Conservation (phyloP, 2,113 vertebrate genomes). For the Taxidea taxus region DNA sequence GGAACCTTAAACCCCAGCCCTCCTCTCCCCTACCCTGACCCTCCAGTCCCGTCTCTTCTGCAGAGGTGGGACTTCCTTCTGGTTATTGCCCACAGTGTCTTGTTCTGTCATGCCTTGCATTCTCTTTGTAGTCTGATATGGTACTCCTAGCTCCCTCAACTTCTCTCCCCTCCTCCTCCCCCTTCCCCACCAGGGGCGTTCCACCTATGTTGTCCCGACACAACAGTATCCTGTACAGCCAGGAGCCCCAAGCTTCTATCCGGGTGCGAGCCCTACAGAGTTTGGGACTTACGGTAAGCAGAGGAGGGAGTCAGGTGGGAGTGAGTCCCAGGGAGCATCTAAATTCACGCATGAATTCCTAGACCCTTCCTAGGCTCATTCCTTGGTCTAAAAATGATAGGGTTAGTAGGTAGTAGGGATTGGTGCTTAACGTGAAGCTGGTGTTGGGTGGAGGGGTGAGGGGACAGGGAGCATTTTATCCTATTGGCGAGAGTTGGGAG, state of each 20-base stretch:
- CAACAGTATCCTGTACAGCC: conserved; percentile 95
- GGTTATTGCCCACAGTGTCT: not conserved
- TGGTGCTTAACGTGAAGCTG: conserved; percentile 23
- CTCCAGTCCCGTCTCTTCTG: not conserved
- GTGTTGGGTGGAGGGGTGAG: not conserved
- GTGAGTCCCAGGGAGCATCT: conserved; percentile 7
- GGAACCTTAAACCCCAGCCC: not conserved
- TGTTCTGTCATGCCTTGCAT: conserved; percentile 1
- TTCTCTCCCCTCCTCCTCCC: not conserved
- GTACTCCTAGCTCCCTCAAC: not conserved
- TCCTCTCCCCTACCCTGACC: not conserved
- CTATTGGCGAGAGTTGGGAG: not conserved
- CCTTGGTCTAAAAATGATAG: conserved; percentile 9
- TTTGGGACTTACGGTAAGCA: conserved; percentile 94
- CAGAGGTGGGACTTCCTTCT: conserved; percentile 37
- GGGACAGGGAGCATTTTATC: not conserved
- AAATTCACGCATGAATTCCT: not conserved
- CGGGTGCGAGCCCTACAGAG: conserved; percentile 94
- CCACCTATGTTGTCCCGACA: conserved; percentile 92
- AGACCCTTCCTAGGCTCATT: not conserved
- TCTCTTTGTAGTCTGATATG: conserved; percentile 16
- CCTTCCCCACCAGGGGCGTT: conserved; percentile 86
- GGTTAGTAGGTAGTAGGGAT: not conserved
- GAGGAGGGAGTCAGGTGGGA: not conserved
- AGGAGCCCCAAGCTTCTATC: conserved; percentile 93